Evolutionary conservation across 2,113 vertebrate genomes (phyloP).

Genomic region (Lepus timidus): DNA sequence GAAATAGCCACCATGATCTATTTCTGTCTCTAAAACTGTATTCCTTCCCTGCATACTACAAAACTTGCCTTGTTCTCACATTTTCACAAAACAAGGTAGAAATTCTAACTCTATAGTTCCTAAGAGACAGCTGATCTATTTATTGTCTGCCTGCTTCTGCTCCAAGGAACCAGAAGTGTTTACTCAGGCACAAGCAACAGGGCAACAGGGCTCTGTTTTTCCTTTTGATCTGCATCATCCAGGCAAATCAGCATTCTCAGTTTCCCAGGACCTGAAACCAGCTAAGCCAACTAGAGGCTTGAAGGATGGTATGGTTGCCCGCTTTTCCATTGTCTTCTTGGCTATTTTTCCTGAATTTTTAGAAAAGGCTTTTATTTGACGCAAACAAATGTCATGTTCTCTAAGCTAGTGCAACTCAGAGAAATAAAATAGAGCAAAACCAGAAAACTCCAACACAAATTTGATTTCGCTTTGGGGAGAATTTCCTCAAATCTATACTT

Average conservation of each 20-base stretch:
- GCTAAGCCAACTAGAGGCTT: background rate
- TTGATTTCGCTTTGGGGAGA: conserved; percentile 32
- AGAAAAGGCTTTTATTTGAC: background rate
- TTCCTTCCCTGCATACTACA: background rate
- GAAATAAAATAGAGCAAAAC: background rate
- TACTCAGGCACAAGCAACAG: background rate
- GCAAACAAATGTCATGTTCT: background rate
- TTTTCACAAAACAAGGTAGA: conserved; percentile 21
- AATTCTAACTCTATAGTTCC: background rate
- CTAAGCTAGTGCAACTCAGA: background rate
- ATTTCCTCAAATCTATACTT: background rate
- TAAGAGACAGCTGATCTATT: background rate
- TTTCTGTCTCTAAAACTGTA: background rate
- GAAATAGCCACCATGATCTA: background rate
- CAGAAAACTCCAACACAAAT: background rate
- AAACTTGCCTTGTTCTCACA: background rate
- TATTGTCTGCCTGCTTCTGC: background rate
- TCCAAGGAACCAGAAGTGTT: conserved; percentile 39
- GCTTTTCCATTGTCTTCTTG: background rate
- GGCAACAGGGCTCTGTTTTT: background rate
- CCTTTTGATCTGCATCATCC: conserved; percentile 12
- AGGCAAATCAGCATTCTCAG: conserved; percentile 20
- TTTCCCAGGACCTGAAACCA: conserved; percentile 4
- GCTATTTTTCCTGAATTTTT: background rate
- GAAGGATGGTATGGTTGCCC: background rate